Conservation (phyloP, 37 sponge, comb jelly and placozoan species). For the Aplysina aerophoba region DNA sequence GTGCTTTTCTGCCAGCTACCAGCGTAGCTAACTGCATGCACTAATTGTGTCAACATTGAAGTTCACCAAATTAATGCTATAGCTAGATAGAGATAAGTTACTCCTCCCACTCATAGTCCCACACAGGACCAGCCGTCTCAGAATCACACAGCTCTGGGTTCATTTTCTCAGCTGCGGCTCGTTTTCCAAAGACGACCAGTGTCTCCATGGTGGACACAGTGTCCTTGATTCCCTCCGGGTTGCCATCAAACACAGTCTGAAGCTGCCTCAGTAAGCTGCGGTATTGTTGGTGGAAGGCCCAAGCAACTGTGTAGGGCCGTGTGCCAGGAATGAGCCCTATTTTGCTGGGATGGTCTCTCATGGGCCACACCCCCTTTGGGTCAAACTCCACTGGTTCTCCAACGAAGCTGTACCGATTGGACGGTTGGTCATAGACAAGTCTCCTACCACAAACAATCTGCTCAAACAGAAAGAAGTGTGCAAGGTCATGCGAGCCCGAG, state of each 20-base stretch:
- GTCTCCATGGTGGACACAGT: conserved; percentile 35
- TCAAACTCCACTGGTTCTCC: conserved; percentile 54
- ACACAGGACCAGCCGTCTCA: conserved; percentile 53
- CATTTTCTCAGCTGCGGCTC: background rate
- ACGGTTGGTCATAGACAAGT: conserved; percentile 13
- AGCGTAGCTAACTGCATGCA: too few relatives aligned
- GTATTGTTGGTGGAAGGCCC: conserved; percentile 53
- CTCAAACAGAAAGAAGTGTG: conserved; percentile 60
- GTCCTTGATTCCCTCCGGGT: conserved; percentile 28
- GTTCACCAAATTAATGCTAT: too few relatives aligned
- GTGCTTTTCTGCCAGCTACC: too few relatives aligned
- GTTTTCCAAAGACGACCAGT: background rate
- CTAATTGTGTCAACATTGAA: too few relatives aligned
- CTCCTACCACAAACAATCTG: conserved; percentile 57
- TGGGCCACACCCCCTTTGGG: conserved; percentile 73
- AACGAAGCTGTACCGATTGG: conserved; percentile 29
- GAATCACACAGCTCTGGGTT: background rate
- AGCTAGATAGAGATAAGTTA: too few relatives aligned
- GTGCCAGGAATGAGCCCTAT: conserved; percentile 18
- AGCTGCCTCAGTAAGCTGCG: conserved; percentile 40
- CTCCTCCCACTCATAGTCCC: conserved; percentile 68
- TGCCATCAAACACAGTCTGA: conserved; percentile 55
- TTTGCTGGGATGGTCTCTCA: conserved; percentile 63
- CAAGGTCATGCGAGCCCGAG: background rate
- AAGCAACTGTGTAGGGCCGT: conserved; percentile 56